Percentiles rank a stretch among this genome's conserved stretches.
phyloP scores from a whole-genome alignment of 2,888 invertebrate genomes.

The Scotopteryx bipunctaria region DNA sequence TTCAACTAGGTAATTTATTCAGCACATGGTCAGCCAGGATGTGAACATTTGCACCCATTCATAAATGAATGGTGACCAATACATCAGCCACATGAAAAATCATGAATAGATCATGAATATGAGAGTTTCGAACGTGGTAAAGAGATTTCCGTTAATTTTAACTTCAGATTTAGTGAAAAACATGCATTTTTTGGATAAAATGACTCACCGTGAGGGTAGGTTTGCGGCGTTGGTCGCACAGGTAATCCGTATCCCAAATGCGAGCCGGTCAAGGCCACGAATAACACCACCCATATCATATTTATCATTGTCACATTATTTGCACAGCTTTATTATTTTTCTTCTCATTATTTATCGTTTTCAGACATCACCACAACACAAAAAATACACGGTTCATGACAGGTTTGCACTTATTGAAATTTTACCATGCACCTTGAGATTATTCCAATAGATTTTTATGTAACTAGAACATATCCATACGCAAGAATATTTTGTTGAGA shows the following conservation, averaged over 20 bases:
- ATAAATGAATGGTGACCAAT: neutral
- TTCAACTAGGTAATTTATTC: neutral
- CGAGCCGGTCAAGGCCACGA: slow-evolving; percentile 74
- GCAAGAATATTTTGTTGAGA: slow-evolving; percentile 56
- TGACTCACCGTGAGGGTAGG: slow-evolving; percentile 79
- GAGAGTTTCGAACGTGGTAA: neutral
- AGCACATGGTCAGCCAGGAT: slow-evolving; percentile 14
- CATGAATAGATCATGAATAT: neutral
- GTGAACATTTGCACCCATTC: slow-evolving; percentile 13
- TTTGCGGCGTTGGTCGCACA: slow-evolving; percentile 72
- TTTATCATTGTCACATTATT: slow-evolving; percentile 80
- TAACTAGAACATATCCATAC: slow-evolving; percentile 57
- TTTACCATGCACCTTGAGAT: slow-evolving; percentile 55
- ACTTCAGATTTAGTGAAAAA: slow-evolving; percentile 39
- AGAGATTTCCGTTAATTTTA: slow-evolving; percentile 3
- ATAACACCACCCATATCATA: slow-evolving; percentile 76
- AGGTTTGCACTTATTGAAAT: slow-evolving; percentile 62
- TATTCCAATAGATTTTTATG: slow-evolving; percentile 52
- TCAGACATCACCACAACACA: slow-evolving; percentile 78
- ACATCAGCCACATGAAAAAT: neutral
- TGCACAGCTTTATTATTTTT: slow-evolving; percentile 74
- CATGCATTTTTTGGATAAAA: slow-evolving; percentile 51
- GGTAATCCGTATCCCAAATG: slow-evolving; percentile 73
- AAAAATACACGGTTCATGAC: slow-evolving; percentile 80
- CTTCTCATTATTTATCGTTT: slow-evolving; percentile 78